These are phyloP conservation scores for Strix occidentalis DNA, from an alignment of 2,797 vertebrate genomes.

Conservation along the genomic window DNA sequence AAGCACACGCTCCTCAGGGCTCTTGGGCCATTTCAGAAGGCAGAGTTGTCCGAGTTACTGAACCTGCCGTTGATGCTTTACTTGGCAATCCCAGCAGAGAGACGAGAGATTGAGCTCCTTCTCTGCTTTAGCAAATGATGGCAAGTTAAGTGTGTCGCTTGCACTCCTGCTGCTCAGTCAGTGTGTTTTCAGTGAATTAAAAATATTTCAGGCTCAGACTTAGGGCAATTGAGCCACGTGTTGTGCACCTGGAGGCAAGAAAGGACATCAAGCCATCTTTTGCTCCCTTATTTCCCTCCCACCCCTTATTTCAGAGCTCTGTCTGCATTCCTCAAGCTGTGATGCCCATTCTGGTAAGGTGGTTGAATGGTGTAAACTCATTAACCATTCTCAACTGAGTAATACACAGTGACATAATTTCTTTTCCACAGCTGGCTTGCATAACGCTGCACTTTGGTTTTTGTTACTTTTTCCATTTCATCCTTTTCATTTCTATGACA, in stretches of 20 bases:
- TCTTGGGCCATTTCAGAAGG: neutral
- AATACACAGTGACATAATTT: neutral
- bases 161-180: neutral
- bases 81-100: neutral
- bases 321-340: neutral
- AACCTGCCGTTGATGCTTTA: neutral
- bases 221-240: neutral
- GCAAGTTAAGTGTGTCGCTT: neutral
- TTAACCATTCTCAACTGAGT: neutral
- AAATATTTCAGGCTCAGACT: neutral
- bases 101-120: neutral
- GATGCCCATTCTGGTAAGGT: neutral
- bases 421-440: neutral
- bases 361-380: neutral
- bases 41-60: neutral
- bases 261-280: neutral
- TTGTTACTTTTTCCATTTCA: neutral
- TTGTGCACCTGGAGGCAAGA: neutral
- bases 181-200: neutral
- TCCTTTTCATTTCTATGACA: neutral
- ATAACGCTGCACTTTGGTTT: neutral
- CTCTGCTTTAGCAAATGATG: neutral
- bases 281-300: neutral
- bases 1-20: neutral
- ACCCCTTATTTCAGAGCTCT: neutral